These are phyloP conservation scores for Actias luna DNA, from an alignment of 2,888 invertebrate species.

Conservation along the genomic window DNA sequence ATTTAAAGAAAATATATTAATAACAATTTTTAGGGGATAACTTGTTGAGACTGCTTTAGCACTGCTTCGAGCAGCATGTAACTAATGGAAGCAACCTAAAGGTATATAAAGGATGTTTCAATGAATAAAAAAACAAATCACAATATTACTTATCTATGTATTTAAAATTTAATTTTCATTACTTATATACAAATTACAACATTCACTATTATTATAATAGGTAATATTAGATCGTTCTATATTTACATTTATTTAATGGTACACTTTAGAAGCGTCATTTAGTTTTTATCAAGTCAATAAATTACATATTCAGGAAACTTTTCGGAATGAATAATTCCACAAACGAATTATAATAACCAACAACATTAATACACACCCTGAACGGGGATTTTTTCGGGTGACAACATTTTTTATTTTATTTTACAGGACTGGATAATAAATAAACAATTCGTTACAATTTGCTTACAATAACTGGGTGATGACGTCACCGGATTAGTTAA, in stretches of 20 bases:
- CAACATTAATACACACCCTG: constrained; percentile 40
- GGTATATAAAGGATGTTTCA: constrained; percentile 20
- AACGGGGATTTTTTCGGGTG: constrained; percentile 7
- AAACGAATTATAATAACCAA: constrained; percentile 57
- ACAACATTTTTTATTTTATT: background rate
- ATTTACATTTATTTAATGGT: constrained; percentile 78
- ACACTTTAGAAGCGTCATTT: constrained; percentile 81
- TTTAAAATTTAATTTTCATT: constrained; percentile 82
- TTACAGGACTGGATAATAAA: background rate
- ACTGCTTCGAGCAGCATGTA: too few relatives aligned
- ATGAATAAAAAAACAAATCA: constrained; percentile 58
- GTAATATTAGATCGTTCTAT: constrained; percentile 75
- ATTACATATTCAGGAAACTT: constrained; percentile 74
- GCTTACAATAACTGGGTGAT: constrained; percentile 17
- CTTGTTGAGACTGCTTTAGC: too few relatives aligned
- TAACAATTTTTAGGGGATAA: too few relatives aligned
- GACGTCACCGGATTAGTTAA: constrained; percentile 54
- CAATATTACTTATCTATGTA: constrained; percentile 79
- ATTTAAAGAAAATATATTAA: too few relatives aligned
- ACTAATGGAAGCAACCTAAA: background rate
- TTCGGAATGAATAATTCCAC: constrained; percentile 64
- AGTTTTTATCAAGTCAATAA: constrained; percentile 70
- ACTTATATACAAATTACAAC: constrained; percentile 83
- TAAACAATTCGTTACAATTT: too few relatives aligned
- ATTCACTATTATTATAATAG: constrained; percentile 80